phyloP scores from a whole-genome alignment of 1,140 invertebrate species.

The Ditylenchus dipsaci region DNA sequence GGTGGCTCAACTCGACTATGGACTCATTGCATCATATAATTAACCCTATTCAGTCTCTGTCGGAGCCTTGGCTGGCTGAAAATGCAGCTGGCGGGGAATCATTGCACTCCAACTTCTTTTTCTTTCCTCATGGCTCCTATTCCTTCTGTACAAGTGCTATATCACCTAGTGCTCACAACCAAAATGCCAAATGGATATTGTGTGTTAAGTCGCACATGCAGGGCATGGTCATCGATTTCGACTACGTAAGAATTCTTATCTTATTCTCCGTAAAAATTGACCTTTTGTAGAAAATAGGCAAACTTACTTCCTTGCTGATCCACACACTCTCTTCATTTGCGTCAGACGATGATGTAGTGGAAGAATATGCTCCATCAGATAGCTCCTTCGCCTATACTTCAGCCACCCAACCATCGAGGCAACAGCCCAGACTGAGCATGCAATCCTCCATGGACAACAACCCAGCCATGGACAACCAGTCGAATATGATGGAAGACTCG shows the following conservation, averaged over 20 bases:
- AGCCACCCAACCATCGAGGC: neutral
- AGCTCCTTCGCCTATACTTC: slow-evolving; percentile 18
- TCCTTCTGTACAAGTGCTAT: slow-evolving; percentile 49
- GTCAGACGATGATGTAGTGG: slow-evolving; percentile 68
- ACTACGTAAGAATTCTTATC: slow-evolving; percentile 19
- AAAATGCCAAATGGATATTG: slow-evolving; percentile 92
- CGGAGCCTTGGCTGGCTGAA: slow-evolving; percentile 45
- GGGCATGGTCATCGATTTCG: slow-evolving; percentile 64
- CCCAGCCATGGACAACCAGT: neutral
- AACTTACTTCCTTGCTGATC: slow-evolving; percentile 83
- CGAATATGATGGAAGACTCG: too few relatives aligned
- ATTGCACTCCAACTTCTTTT: slow-evolving; percentile 49
- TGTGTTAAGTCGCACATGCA: slow-evolving; percentile 99
- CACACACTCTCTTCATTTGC: slow-evolving; percentile 90
- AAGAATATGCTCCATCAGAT: slow-evolving; percentile 63
- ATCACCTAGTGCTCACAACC: slow-evolving; percentile 18
- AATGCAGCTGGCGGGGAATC: slow-evolving; percentile 26
- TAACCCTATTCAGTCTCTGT: slow-evolving; percentile 31
- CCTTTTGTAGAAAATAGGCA: slow-evolving; percentile 65
- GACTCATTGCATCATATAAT: too few relatives aligned
- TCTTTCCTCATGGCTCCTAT: slow-evolving; percentile 52
- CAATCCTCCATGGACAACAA: slow-evolving; percentile 7
- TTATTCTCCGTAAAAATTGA: neutral
- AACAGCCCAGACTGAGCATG: slow-evolving; percentile 16
- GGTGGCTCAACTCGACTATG: too few relatives aligned